phyloP scores from a whole-genome alignment of 2,797 vertebrate genomes.

The Danio albolineatus region DNA sequence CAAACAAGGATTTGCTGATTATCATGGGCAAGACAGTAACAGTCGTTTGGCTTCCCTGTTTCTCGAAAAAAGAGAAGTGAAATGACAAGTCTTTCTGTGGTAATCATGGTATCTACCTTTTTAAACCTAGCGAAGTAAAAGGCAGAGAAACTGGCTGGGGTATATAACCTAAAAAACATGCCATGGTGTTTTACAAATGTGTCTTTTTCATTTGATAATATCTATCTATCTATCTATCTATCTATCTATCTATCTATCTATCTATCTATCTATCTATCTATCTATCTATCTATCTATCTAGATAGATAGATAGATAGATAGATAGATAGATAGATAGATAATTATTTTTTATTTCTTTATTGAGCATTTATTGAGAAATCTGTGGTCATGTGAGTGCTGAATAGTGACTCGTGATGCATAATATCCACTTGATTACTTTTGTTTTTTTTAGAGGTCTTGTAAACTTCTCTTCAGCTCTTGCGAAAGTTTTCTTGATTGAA shows the following conservation, averaged over 20 bases:
- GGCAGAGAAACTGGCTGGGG: neutral
- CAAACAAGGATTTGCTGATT: neutral
- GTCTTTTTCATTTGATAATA: too few relatives aligned
- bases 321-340: too few relatives aligned
- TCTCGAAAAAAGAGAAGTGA: neutral
- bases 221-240: too few relatives aligned
- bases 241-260: too few relatives aligned
- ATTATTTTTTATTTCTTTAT: too few relatives aligned
- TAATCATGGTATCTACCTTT: neutral
- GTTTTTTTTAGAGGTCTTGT: neutral
- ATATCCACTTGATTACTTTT: neutral
- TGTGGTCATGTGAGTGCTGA: neutral
- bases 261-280: too few relatives aligned
- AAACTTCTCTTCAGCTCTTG: neutral
- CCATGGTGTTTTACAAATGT: too few relatives aligned
- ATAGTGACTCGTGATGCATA: neutral
- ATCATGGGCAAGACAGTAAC: neutral
- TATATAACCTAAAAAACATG: neutral
- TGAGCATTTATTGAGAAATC: too few relatives aligned
- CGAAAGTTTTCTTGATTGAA: neutral
- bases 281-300: too few relatives aligned
- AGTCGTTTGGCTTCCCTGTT: neutral
- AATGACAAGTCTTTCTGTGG: neutral
- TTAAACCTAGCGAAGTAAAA: neutral
- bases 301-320: too few relatives aligned